Conservation (phyloP, 2,113 vertebrate species). For the Conger conger region DNA sequence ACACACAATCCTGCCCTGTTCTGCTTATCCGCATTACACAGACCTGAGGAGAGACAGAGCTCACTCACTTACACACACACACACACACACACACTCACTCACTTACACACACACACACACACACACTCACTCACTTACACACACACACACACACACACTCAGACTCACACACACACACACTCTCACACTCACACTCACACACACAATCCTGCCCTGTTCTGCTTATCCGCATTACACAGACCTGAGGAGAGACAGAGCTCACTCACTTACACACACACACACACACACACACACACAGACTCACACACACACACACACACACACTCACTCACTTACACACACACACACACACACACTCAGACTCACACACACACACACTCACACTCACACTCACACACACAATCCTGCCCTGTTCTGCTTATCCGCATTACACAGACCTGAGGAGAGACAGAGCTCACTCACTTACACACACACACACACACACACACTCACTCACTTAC, state of each 20-base stretch:
- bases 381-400: not conserved
- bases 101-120: slow-evolving; percentile 24
- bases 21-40: slow-evolving; percentile 86
- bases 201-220: too few relatives aligned
- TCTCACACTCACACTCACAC: not conserved
- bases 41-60: slow-evolving; percentile 59
- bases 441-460: not conserved
- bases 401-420: slow-evolving; percentile 88
- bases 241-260: not conserved
- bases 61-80: too few relatives aligned
- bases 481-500: slow-evolving; percentile 17
- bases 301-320: too few relatives aligned
- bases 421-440: slow-evolving; percentile 85
- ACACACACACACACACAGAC: too few relatives aligned
- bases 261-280: not conserved
- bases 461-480: too few relatives aligned
- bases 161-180: slow-evolving; percentile 16
- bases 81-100: not conserved
- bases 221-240: too few relatives aligned
- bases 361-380: not conserved
- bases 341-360: not conserved
- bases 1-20: slow-evolving; percentile 79
- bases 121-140: not conserved
- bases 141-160: slow-evolving; percentile 7
- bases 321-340: too few relatives aligned